Evolutionary conservation across 2,797 vertebrate species (phyloP), one percentile per base, ranked within the genome.

Genomic region (Coreius guichenoti): DNA sequence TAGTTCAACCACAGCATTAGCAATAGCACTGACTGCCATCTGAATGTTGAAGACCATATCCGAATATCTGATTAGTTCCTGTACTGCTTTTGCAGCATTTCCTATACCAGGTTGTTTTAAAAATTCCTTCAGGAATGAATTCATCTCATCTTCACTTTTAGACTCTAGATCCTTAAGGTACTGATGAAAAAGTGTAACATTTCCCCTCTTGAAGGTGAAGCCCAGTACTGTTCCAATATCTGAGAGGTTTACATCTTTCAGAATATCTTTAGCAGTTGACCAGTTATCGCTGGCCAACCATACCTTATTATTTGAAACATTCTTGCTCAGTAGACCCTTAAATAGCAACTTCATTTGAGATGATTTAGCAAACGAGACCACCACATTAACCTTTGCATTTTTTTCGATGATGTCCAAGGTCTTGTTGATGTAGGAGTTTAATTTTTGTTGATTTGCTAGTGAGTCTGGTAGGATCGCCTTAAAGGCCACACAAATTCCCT

Each of bases 251-350:
- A 95, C 88, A 79, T 95, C 90, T 23, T 86, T 92, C 70, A 89
- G 91, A 16, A 96, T 93, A 72, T 91, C 90, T 70, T 86, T 89
- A 43, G 95, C 91, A 3, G 92, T 91, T 0, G 97, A 97, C 97
- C 97, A 98, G 67, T 92, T 96, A 89, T 97, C 96, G 77, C 96
- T 97, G 36, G 96, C 97, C 90, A 98, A 92, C 97, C 97, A 98
- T 11, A 96, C 91, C 90, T 96, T 96, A 58, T 90, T 94, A 87
- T 96, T 88, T 0, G 91, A 0, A 92, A 93, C 56, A 12, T 93
- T 68, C 88, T 81, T 80, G 5, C 19, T 12, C 86, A 88, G 51
- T 88, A 97, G 89, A 92, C 90, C 93, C 67, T 87, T 61, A 90
- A 95, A 97, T 6, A 98, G 83, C 72, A 85, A 69, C 43, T 87